These are phyloP conservation scores for human DNA, from an alignment of 2,113 vertebrate genomes.

Conservation along the genomic window DNA sequence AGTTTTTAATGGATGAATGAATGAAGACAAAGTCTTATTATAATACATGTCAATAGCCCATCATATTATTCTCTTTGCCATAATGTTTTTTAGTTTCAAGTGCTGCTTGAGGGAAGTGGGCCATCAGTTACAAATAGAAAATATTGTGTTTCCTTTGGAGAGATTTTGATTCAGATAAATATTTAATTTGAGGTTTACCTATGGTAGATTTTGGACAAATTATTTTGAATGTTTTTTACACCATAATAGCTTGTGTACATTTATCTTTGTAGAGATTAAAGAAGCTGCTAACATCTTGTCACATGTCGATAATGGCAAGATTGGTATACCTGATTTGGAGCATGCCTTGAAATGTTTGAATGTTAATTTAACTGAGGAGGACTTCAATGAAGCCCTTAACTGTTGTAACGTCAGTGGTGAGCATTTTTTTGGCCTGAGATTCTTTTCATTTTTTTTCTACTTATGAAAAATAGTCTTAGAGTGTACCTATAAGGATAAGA, in stretches of 20 bases:
- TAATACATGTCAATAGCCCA: background rate
- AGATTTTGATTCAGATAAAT: background rate
- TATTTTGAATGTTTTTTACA: background rate
- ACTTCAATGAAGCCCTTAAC: constrained; percentile 23
- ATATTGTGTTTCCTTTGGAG: background rate
- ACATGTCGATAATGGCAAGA: constrained; percentile 39
- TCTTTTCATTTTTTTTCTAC: background rate
- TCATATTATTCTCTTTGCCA: background rate
- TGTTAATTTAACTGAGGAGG: constrained; percentile 36
- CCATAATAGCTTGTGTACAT: background rate
- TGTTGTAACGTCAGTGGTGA: constrained; percentile 46
- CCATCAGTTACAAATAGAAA: background rate
- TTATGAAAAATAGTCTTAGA: background rate
- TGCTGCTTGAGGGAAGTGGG: background rate
- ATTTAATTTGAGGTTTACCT: background rate
- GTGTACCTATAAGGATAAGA: background rate
- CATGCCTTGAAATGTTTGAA: constrained; percentile 37
- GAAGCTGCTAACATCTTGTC: constrained; percentile 41
- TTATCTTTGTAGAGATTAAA: constrained; percentile 44
- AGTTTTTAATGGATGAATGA: background rate
- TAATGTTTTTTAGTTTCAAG: background rate
- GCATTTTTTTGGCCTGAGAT: background rate
- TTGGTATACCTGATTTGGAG: constrained; percentile 41
- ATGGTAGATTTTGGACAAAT: background rate
- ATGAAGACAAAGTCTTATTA: background rate